Base-by-base conservation (phyloP, 37 sponge, comb jelly and placozoan genomes). In the Axinella damicornis region DNA sequence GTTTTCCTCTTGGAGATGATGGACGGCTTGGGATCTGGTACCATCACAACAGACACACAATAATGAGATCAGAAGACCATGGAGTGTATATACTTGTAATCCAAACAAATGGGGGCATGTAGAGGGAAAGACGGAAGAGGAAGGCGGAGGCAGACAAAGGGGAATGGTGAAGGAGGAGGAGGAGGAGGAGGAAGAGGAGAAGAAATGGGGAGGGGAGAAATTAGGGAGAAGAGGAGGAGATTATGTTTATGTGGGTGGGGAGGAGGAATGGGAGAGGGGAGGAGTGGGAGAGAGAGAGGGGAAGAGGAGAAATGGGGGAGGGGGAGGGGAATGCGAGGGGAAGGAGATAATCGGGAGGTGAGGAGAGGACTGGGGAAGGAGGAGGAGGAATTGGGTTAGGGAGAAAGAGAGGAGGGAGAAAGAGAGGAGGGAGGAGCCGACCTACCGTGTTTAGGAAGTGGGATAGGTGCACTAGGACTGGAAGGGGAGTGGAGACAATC, bases 1-100 rank as follows among this genome's bases (percentile, higher is more conserved):
- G 91, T 57, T 53, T 89, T 90, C 25, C 86, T 77, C 58, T 90
- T 84, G 19, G 62, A 65, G 55, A 85, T 85, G n/a, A 80, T 66
- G 13, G 91, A 85, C 0, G n/a, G 80, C 65, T 77, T 78, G 6
- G 72, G 56, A n/a, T 38, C 65, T 41, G 28, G n/a, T 21, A 40
- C 32, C 25, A 28, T 53, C 20, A 32, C 14, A 67, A 2, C 32
- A 4, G 55, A 39, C 6, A 46, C 6, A 9, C 4, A 46, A 9
- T 4, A 46, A 46, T 4, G 9, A 46, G 40, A 53, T 40, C 25
- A 40, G 80, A 30, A 52, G 27, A n/a, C n/a, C n/a, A n/a, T n/a
- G 32, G 66, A 54, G 67, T 0, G 67, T 25, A 31, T 20, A 53
- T 17, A 31, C n/a, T n/a, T n/a, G n/a, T n/a, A n/a, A n/a, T n/a